Evolutionary conservation across 1,140 invertebrate species (phyloP), one percentile per base, ranked within the genome.

Genomic region (Pemphigus obesinymphae): DNA sequence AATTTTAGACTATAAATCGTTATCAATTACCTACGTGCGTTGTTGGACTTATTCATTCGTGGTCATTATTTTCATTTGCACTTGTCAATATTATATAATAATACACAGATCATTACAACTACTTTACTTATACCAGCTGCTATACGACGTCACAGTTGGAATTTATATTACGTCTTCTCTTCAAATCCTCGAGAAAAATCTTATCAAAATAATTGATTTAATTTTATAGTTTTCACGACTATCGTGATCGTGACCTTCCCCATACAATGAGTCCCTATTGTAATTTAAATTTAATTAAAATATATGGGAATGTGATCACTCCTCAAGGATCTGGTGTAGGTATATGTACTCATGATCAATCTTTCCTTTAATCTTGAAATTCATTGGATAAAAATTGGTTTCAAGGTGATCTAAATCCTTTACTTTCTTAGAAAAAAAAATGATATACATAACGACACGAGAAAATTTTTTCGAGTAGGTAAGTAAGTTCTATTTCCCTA

Each of bases 221-320:
- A 76, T 76, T 76, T 76, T 37, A 10, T 58, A 50, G 72, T 76
- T 76, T 76, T 58, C 73, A 76, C 73, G 73, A 76, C n/a, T 53
- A 53, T 76, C 73, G 73, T 76, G 73, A 76, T 76, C 73, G 50
- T 76, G 73, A 76, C 73, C 73, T 76, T 58, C 31, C 29, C 31
- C n/a, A 53, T 13, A 34, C 50, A 34, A 23, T 13, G 31, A 48
- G 48, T 58, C 26, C 73, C 17, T 50, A n/a, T 23, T 23, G 73
- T 34, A 58, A 76, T 58, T 76, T 73, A 13, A 73, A 73, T 73
- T 73, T 50, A 48, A 31, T 73, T 76, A 76, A 70, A 76, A n/a
- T n/a, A 76, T 34, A 55, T 23, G 13, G 11, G 20, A 55, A 37
- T 76, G 72, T 23, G 72, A 17, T 48, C 20, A 34, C 31, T 11